phyloP scores from a whole-genome alignment of 2,113 vertebrate species.

The Herpailurus yagouaroundi region DNA sequence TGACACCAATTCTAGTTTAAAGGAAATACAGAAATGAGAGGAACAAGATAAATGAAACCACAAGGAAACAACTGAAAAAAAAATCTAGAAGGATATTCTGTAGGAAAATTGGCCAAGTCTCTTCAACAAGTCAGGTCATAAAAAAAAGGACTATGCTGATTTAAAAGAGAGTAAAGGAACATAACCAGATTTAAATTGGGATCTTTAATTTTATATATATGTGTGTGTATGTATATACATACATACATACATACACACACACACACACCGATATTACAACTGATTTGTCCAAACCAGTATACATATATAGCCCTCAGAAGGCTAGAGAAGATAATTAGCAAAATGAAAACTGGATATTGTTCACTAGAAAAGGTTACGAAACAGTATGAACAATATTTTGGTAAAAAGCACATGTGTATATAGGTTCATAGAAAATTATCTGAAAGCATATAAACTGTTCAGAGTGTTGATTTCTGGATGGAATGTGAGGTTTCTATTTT shows the following conservation, averaged over 20 bases:
- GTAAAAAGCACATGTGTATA: neutral
- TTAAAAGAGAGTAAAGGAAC: constrained; percentile 18
- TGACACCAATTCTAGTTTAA: neutral
- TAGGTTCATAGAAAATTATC: neutral
- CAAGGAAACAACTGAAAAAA: neutral
- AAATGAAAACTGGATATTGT: neutral
- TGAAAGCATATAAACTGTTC: neutral
- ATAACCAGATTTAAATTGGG: neutral
- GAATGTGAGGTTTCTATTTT: neutral
- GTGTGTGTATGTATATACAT: no score
- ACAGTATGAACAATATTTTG: neutral
- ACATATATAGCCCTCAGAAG: neutral
- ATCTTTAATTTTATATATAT: neutral
- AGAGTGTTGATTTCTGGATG: neutral
- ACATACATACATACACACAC: no score
- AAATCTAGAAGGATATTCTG: neutral
- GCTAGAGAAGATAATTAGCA: neutral
- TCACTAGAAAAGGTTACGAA: neutral
- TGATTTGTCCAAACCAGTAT: no score
- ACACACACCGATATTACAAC: no score
- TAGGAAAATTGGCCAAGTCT: neutral
- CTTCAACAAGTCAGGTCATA: neutral
- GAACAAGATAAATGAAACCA: neutral
- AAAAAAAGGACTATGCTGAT: neutral
- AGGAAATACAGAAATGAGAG: neutral